These are phyloP conservation scores for Aromia moschata DNA, from an alignment of 2,888 invertebrate genomes.

Conservation along the genomic window DNA sequence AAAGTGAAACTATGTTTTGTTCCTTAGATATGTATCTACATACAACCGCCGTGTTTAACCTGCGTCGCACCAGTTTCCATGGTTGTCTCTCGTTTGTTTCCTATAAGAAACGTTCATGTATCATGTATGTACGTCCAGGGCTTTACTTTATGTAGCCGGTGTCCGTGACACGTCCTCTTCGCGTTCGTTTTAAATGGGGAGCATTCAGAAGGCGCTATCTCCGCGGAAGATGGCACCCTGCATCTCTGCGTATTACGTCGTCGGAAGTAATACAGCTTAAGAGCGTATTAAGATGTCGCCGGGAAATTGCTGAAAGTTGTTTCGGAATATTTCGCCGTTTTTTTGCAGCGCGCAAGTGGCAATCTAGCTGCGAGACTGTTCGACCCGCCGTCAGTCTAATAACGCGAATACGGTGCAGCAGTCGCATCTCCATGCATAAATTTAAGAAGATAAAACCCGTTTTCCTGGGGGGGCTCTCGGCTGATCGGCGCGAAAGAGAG, in stretches of 20 bases:
- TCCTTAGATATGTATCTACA: no score
- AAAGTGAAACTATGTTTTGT: no score
- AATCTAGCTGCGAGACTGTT: slow-evolving; percentile 34
- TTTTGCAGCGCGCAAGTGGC: slow-evolving; percentile 14
- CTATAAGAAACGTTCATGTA: no score
- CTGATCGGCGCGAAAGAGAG: neutral
- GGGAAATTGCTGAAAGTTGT: slow-evolving; percentile 8
- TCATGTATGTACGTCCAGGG: no score
- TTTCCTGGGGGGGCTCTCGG: neutral
- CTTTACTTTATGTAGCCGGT: neutral
- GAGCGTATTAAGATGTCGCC: slow-evolving; percentile 8
- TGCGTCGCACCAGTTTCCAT: no score
- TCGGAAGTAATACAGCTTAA: slow-evolving; percentile 3
- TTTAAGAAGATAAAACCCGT: slow-evolving; percentile 44
- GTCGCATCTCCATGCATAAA: slow-evolving; percentile 48
- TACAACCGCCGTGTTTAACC: no score
- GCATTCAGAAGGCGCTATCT: neutral
- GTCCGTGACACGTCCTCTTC: neutral
- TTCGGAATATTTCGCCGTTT: slow-evolving; percentile 12
- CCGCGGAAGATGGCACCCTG: neutral
- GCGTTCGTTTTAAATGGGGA: neutral
- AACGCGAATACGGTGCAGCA: slow-evolving; percentile 42
- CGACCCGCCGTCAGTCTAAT: slow-evolving; percentile 35
- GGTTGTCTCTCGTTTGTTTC: no score
- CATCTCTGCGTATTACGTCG: neutral